These are phyloP conservation scores for Drosophila hamatofila DNA, from an alignment of 2,888 invertebrate genomes.

Conservation along the genomic window DNA sequence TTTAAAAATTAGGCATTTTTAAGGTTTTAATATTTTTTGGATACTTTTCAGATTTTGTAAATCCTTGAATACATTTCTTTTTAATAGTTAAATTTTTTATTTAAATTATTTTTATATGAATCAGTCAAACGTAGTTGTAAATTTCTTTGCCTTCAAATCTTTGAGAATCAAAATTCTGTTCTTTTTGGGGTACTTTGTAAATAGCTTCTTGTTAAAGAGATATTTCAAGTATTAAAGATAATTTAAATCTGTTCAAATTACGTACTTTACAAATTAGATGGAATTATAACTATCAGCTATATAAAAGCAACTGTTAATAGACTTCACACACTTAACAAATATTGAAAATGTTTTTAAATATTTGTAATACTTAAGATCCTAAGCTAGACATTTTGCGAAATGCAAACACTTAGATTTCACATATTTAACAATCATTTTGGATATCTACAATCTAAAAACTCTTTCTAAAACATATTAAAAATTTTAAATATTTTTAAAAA, in stretches of 20 bases:
- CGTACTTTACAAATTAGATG: neutral
- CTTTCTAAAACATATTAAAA: neutral
- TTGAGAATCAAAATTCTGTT: neutral
- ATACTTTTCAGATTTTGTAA: neutral
- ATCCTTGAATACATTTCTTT: neutral
- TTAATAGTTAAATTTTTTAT: neutral
- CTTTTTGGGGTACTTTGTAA: neutral
- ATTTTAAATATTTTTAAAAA: neutral
- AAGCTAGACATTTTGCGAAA: neutral
- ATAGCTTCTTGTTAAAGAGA: neutral
- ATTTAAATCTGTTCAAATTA: neutral
- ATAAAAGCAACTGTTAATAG: neutral
- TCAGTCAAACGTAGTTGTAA: slow-evolving; percentile 5
- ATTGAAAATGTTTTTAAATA: neutral
- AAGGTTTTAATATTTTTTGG: neutral
- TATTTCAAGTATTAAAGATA: neutral
- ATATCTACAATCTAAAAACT: neutral
- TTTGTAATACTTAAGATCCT: neutral
- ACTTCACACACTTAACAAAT: neutral
- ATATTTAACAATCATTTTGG: neutral
- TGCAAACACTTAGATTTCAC: neutral
- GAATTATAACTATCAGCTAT: neutral
- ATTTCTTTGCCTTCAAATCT: neutral
- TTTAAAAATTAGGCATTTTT: neutral
- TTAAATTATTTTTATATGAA: neutral